Percentiles rank a stretch among this genome's conserved stretches.
Evolutionary conservation across 2,113 vertebrate species (phyloP).

Genomic region (Ondatra zibethicus): DNA sequence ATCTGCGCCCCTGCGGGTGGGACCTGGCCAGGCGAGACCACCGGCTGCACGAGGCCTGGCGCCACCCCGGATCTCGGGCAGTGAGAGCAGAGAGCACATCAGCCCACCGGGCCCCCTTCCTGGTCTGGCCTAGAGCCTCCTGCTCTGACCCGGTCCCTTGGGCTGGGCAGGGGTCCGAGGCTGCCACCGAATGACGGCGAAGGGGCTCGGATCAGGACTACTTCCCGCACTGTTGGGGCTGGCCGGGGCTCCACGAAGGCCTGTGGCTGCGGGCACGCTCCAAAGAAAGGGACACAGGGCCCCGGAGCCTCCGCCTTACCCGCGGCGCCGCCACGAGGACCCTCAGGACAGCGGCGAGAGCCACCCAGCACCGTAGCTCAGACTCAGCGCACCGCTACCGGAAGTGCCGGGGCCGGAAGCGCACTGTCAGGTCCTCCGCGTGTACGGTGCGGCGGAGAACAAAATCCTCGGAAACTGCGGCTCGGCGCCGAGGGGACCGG

Average conservation of each 20-base stretch:
- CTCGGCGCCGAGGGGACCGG: not conserved
- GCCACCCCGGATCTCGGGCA: not conserved
- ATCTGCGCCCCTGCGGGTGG: not conserved
- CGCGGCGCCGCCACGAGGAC: not conserved
- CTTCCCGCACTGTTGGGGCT: not conserved
- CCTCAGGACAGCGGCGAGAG: not conserved
- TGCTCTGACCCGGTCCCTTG: not conserved
- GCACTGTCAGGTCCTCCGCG: not conserved
- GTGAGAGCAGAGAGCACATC: too few species aligned
- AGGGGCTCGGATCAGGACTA: not conserved
- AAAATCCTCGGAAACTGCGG: not conserved
- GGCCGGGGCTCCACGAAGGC: not conserved
- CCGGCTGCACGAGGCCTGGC: not conserved
- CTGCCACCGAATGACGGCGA: too few species aligned
- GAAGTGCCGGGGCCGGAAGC: slow-evolving; percentile 30
- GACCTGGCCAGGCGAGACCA: not conserved
- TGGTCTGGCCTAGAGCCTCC: not conserved
- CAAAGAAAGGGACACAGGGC: not conserved
- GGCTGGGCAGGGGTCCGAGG: not conserved
- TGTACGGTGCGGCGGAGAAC: not conserved
- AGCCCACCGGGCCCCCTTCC: not conserved
- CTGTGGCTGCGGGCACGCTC: not conserved
- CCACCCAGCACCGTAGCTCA: not conserved
- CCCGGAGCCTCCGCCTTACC: not conserved
- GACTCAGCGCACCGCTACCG: not conserved